Evolutionary conservation across 37 sponge, comb jelly and placozoan species (phyloP).

Genomic region (Halisarca cf. caerulea): DNA sequence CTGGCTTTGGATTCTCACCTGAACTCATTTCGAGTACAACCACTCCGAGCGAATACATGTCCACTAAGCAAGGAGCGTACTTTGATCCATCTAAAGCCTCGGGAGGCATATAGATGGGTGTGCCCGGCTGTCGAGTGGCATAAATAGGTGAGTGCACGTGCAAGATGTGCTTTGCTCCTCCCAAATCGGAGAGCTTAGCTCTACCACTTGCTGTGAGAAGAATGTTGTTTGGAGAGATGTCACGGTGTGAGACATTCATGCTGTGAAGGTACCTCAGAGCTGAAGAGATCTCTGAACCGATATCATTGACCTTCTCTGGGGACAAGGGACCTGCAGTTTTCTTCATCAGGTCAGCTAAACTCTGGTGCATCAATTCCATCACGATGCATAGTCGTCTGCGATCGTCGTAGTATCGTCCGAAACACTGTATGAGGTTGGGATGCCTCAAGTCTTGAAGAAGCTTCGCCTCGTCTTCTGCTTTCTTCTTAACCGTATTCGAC

Average conservation of each 20-base stretch:
- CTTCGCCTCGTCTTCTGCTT: not conserved
- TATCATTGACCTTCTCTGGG: not conserved
- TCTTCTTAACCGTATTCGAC: not conserved
- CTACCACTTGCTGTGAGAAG: not conserved
- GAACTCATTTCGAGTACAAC: constrained; percentile 1
- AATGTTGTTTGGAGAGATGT: constrained; percentile 27
- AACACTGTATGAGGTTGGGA: constrained; percentile 12
- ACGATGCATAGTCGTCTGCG: not conserved
- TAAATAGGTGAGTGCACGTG: not conserved
- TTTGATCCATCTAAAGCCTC: constrained; percentile 11
- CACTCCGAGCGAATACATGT: constrained; percentile 9
- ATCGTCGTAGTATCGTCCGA: constrained; percentile 2
- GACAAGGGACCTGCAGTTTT: not conserved
- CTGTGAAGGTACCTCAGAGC: constrained; percentile 14
- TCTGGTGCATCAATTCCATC: not conserved
- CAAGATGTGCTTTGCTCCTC: not conserved
- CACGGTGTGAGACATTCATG: not conserved
- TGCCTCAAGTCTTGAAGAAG: not conserved
- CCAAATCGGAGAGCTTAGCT: constrained; percentile 27
- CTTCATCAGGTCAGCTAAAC: not conserved
- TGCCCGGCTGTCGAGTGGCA: constrained; percentile 15
- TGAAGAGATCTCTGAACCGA: constrained; percentile 6
- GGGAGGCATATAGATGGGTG: constrained; percentile 15
- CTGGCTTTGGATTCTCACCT: not conserved
- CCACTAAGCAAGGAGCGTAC: not conserved